A percentile compares a stretch with the other conserved stretches of the same genome.
phyloP scores from a whole-genome alignment of 2,888 invertebrate species.

The Eristalis arbustorum region DNA sequence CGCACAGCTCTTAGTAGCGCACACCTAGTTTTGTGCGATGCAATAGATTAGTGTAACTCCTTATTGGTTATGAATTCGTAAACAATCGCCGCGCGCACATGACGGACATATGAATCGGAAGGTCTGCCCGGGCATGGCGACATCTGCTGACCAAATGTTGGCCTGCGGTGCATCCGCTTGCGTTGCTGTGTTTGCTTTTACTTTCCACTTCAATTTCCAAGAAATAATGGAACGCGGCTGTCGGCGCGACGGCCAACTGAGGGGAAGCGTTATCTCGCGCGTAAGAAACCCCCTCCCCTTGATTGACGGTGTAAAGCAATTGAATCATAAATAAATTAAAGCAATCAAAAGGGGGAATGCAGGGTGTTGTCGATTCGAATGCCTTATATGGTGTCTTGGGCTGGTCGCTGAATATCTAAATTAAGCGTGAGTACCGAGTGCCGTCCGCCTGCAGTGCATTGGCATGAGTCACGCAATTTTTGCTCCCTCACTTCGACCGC shows the following conservation, averaged over 20 bases:
- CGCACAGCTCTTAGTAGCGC: not conserved
- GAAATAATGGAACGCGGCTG: constrained; percentile 6
- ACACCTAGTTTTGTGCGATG: constrained; percentile 21
- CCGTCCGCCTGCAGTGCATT: constrained; percentile 18
- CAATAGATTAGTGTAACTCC: constrained; percentile 22
- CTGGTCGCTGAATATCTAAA: constrained; percentile 10
- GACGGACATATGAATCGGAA: constrained; percentile 13
- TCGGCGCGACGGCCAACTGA: not conserved
- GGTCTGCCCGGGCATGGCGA: not conserved
- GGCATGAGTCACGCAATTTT: constrained; percentile 15
- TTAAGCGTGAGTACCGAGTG: not conserved
- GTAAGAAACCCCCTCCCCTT: not conserved
- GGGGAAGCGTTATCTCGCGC: not conserved
- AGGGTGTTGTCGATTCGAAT: constrained; percentile 18
- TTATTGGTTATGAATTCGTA: constrained; percentile 43
- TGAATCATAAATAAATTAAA: constrained; percentile 18
- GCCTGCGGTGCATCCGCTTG: constrained; percentile 10
- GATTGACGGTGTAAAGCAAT: constrained; percentile 17
- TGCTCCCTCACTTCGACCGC: not conserved
- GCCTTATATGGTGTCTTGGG: constrained; percentile 38
- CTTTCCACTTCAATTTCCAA: constrained; percentile 14
- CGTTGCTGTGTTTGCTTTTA: constrained; percentile 19
- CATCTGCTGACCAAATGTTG: constrained; percentile 55
- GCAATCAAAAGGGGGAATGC: not conserved
- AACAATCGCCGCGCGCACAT: constrained; percentile 10